Conservation (phyloP, 2,113 vertebrate genomes). For the Eretmochelys imbricata region DNA sequence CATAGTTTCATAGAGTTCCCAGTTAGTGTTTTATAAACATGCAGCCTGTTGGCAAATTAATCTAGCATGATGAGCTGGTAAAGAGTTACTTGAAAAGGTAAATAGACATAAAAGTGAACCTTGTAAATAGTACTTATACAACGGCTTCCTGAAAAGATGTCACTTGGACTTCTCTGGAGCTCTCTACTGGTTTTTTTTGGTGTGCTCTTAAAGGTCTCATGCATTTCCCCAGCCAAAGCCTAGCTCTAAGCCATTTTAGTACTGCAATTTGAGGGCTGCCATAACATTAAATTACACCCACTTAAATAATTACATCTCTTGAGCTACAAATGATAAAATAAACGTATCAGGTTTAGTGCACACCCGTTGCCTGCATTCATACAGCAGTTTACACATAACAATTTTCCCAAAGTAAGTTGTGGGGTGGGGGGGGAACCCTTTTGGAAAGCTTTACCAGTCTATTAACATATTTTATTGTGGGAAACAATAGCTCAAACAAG, state of each 20-base stretch:
- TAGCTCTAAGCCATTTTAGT: slow-evolving; percentile 71
- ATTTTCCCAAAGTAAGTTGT: slow-evolving; percentile 22
- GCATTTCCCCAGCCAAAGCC: slow-evolving; percentile 24
- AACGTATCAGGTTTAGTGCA: slow-evolving; percentile 47
- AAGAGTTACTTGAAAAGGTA: slow-evolving; percentile 22
- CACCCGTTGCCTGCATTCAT: slow-evolving; percentile 29
- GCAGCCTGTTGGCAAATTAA: neutral
- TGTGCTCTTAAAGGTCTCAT: slow-evolving; percentile 38
- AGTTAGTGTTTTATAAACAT: neutral
- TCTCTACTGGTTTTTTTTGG: neutral
- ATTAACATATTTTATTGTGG: slow-evolving; percentile 56
- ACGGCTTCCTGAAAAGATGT: slow-evolving; percentile 12
- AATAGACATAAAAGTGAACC: neutral
- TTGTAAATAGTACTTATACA: neutral
- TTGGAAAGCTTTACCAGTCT: slow-evolving; percentile 56
- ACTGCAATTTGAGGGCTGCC: slow-evolving; percentile 68
- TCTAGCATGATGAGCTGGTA: neutral
- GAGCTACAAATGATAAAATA: slow-evolving; percentile 71
- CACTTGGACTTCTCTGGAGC: neutral
- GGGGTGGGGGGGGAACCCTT: neutral
- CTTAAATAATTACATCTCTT: slow-evolving; percentile 69
- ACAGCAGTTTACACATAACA: neutral
- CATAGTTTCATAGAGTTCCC: neutral
- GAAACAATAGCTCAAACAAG: slow-evolving; percentile 63
- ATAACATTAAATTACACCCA: slow-evolving; percentile 66